A percentile compares a stretch with the other conserved stretches of the same genome.
Evolutionary conservation across 2,797 vertebrate species (phyloP).

Genomic region (Spinibarbus caldwelli): DNA sequence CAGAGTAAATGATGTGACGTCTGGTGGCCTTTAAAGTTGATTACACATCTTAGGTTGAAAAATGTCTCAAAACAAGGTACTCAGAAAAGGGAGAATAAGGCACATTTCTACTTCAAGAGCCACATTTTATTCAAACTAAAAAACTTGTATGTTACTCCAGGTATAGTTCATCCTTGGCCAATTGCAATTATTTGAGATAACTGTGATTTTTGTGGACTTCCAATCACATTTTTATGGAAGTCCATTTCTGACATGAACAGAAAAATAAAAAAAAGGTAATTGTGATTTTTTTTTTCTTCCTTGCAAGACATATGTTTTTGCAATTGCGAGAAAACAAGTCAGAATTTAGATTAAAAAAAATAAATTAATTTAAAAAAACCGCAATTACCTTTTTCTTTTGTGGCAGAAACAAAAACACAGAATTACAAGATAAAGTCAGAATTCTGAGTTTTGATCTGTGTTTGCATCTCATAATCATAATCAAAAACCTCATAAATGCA

Average conservation of each 20-base stretch:
- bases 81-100: neutral
- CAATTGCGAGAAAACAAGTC: neutral
- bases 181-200: neutral
- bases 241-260: neutral
- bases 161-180: neutral
- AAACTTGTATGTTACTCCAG: neutral
- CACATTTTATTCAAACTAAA: neutral
- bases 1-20: constrained; percentile 51
- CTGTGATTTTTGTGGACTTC: neutral
- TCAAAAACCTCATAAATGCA: no score
- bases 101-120: neutral
- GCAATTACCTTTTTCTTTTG: neutral
- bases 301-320: neutral
- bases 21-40: constrained; percentile 55
- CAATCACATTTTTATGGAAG: neutral
- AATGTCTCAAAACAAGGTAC: constrained; percentile 32
- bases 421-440: no score
- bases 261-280: neutral
- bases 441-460: no score
- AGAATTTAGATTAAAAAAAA: neutral
- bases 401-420: no score
- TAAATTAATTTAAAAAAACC: neutral
- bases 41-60: constrained; percentile 44
- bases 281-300: no score
- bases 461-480: no score